Evolutionary conservation across 1,140 invertebrate genomes (phyloP).

Genomic region (Phymorhynchus buccinoides): DNA sequence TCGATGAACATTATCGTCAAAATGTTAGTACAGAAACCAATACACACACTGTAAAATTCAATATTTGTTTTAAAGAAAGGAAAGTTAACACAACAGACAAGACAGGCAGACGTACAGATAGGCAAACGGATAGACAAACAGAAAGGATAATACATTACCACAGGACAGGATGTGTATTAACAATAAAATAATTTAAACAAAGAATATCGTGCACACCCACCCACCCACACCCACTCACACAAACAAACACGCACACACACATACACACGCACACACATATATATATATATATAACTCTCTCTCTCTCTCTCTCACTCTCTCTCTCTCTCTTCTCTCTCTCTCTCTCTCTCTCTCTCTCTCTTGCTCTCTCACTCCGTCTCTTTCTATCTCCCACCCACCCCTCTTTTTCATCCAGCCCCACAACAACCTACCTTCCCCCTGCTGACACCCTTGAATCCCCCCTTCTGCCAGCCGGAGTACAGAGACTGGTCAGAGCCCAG

Average conservation of each 20-base stretch:
- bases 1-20: too few relatives aligned
- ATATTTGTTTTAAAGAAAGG: too few relatives aligned
- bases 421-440: slow-evolving; percentile 37
- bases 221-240: background rate
- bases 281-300: too few relatives aligned
- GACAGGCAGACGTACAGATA: slow-evolving; percentile 30
- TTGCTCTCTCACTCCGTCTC: too few relatives aligned
- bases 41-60: too few relatives aligned
- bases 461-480: slow-evolving; percentile 55
- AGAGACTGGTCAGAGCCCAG: slow-evolving; percentile 60
- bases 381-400: background rate
- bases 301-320: background rate
- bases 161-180: background rate
- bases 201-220: background rate
- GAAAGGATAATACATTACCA: background rate
- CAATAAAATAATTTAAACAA: background rate
- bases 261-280: background rate
- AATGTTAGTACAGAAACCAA: too few relatives aligned
- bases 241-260: too few relatives aligned
- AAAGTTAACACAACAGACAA: too few relatives aligned
- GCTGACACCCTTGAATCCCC: slow-evolving; percentile 56
- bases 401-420: background rate
- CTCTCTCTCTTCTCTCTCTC: too few relatives aligned
- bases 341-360: too few relatives aligned
- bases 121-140: slow-evolving; percentile 35